Evolutionary conservation across 2,797 vertebrate genomes (phyloP), one percentile per base, ranked within the genome.

Genomic region (Oreonectes daqikongensis): DNA sequence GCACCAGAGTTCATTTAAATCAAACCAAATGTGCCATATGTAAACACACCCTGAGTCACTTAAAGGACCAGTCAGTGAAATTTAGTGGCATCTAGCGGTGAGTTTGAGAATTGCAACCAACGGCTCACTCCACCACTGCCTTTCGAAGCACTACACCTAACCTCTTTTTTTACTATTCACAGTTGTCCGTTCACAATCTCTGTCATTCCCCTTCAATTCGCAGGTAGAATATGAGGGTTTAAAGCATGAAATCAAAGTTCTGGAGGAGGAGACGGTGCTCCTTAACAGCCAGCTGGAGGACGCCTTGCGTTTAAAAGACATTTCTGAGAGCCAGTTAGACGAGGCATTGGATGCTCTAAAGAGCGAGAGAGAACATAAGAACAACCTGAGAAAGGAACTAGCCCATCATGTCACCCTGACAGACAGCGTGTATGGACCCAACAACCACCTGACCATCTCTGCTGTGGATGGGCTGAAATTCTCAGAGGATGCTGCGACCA

Each of bases 161-260:
- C 42, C 42, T 44, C 35, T 35, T 10, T 35, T 35, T 35, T 35
- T 6, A 22, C 20, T 28, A 6, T 26, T 22, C 55, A 18, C 24
- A 35, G 10, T 63, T 60, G 46, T 26, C 38, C 38, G 20, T 52
- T 55, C 24, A 35, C 48, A 71, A 20, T 40, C 20, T 59, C 53
- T 55, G 7, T 35, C 18, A 11, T 2, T 20, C 28, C 22, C 35
- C 18, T 26, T 55, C 86, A 85, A 84, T 75, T 86, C 88, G 71
- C 92, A 99, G 97, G 97, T 99, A 85, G 97, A 99, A 87, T 99
- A 98, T 2, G 97, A 99, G 90, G 97, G 97, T 57, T 91, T 99
- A 85, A 99, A 99, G 83, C 97, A 99, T 77, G 97, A 99, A 89
- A 98, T 98, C 73, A 99, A 99, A 79, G 94, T 98, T 1, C 92